Base-by-base conservation (phyloP, 2,797 vertebrate genomes). In the Aulostomus chinensis region DNA sequence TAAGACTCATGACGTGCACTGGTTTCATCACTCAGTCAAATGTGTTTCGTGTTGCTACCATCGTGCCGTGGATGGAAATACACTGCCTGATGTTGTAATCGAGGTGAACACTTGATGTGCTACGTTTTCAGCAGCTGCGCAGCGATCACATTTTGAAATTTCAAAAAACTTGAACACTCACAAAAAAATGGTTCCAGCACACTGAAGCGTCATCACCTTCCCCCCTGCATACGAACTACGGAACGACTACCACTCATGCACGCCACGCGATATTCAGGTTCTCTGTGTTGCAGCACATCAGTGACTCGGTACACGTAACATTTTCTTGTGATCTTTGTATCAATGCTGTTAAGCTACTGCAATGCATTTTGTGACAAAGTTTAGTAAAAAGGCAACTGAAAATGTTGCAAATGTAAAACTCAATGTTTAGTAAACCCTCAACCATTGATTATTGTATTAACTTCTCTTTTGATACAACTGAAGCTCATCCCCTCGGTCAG, bases 401-500 rank as follows among this genome's bases (percentile, higher is more conserved):
- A 36, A 31, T 45, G 36, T 52, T 24, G 57, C 51, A 76, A 71
- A 58, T 69, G 54, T 65, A 58, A 73, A 77, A 49, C 39, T 45
- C 25, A 54, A 58, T 71, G 70, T 68, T 61, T 53, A 51, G 55
- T 40, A 38, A 47, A 53, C 42, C 54, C n/a, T n/a, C 34, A 70
- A 56, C 33, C 51, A 73, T 7, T 12, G 7, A 56, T 46, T 49
- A 51, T 60, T 10, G 15, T 73, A 43, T 36, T 17, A 4, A 45
- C n/a, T 68, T 48, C 24, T 56, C 39, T 54, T 18, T 32, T 11
- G 24, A 59, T 57, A 70, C 56, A 61, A 63, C 56, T 61, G 70
- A 83, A 76, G 51, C 67, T 73, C 57, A 68, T 81, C 20, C 75
- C 41, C 51, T 79, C 52, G 78, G 69, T 84, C 52, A 65, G 46